Evolutionary conservation across 2,113 vertebrate genomes (phyloP).

Genomic region (Odocoileus virginianus): DNA sequence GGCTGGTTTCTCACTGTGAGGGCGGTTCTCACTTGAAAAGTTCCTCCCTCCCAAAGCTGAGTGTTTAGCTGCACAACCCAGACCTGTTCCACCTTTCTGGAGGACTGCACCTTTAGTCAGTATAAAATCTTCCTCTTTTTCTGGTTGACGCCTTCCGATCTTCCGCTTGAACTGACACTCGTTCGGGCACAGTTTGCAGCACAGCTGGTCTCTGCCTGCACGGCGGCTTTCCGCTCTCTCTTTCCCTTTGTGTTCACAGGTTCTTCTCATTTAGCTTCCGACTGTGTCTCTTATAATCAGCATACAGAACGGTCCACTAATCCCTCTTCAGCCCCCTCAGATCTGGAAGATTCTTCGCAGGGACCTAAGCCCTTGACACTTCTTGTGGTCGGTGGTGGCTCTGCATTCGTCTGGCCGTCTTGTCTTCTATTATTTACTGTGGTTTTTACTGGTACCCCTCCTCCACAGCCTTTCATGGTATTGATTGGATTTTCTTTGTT

Average conservation of each 20-base stretch:
- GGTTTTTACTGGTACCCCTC: background rate
- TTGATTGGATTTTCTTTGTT: background rate
- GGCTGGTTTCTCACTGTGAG: background rate
- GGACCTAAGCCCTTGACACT: fast-evolving
- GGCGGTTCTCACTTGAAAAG: background rate
- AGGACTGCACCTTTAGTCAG: background rate
- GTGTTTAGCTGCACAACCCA: background rate
- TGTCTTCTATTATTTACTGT: fast-evolving
- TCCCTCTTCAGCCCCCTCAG: too few relatives aligned
- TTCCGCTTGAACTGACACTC: fast-evolving
- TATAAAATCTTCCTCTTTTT: background rate
- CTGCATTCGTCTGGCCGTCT: fast-evolving
- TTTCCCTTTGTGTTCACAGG: too few relatives aligned
- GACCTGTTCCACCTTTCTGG: background rate
- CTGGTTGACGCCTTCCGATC: fast-evolving
- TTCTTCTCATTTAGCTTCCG: background rate
- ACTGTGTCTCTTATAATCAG: background rate
- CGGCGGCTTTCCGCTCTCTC: background rate
- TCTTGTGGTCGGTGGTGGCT: fast-evolving
- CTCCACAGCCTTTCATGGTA: fast-evolving
- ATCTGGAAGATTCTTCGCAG: background rate
- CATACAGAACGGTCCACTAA: background rate
- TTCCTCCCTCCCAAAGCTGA: background rate
- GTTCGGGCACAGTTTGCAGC: fast-evolving
- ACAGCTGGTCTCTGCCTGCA: background rate